Base-by-base conservation (phyloP, 2,113 vertebrate species). In the Phylloscopus trochiloides region DNA sequence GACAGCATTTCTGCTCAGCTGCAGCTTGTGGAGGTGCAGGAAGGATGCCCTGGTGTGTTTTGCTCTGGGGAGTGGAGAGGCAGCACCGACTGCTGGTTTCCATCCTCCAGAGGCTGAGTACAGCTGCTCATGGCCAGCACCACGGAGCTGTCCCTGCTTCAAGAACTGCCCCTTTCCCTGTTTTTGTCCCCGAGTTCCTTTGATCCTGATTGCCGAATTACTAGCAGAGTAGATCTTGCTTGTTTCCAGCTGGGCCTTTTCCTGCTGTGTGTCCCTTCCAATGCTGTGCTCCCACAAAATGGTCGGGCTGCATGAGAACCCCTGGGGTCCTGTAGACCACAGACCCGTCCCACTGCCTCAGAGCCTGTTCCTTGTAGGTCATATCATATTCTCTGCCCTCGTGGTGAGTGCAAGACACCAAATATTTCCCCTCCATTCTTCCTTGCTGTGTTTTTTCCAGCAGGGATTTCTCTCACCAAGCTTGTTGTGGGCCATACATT, bases 341-440 rank as follows among this genome's bases (percentile, higher is more conserved):
- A 47, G 54, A 21, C 22, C 22, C 8, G 20, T 22, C 47, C 14
- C 18, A 10, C 29, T 52, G n/a, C 55, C 59, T 34, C 52, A 58
- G 31, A 78, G 18, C 61, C 32, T 7, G 4, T 9, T 72, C 36
- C 58, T 29, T 76, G 40, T 17, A 43, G 42, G 10, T 54, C 28
- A 4, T 6, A 19, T 13, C n/a, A 2, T 0, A 0, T 55, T 75
- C 17, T n/a, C 14, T 73, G 45, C 31, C 26, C 0, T 10, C 6
- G 12, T 4, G 48, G n/a, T 19, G 42, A 58, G 42, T 29, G n/a
- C 13, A 76, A 21, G 36, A 59, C 11, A 25, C 47, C 62, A 71
- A 70, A 36, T 42, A 4, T 57, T 72, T 31, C 11, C 16, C 9
- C 9, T 36, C 13, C 12, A 7, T 7, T 36, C 36, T 73, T 59